Conservation (phyloP, 2,113 vertebrate genomes). For the Dasyurus viverrinus region DNA sequence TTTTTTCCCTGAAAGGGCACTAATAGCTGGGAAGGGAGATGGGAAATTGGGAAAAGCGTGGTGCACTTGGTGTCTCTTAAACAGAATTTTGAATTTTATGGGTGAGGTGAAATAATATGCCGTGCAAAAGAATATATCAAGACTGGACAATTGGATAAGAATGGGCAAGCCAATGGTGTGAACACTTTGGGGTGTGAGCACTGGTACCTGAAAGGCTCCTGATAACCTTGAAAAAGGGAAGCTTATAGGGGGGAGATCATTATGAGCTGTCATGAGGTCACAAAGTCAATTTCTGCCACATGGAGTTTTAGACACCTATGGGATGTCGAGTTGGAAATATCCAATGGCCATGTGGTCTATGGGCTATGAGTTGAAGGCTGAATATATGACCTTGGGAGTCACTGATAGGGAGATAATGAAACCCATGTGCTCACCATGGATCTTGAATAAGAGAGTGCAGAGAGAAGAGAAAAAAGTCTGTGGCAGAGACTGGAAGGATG, state of each 20-base stretch:
- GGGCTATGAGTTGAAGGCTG: not conserved
- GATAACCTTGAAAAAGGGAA: not conserved
- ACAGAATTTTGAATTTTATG: not conserved
- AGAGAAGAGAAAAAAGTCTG: not conserved
- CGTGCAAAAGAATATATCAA: not conserved
- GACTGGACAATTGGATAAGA: too few relatives aligned
- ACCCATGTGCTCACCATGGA: not conserved
- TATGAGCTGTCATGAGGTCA: not conserved
- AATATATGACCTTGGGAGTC: not conserved
- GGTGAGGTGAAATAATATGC: not conserved
- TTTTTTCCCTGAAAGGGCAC: not conserved
- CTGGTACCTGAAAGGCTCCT: not conserved
- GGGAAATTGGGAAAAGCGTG: not conserved
- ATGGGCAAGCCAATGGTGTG: too few relatives aligned
- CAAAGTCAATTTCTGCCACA: not conserved
- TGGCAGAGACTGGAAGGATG: not conserved
- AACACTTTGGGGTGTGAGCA: too few relatives aligned
- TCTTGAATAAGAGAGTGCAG: not conserved
- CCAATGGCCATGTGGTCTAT: not conserved
- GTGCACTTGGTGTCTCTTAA: not conserved
- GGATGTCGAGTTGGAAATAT: not conserved
- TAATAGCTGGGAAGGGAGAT: not conserved
- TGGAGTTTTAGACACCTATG: not conserved
- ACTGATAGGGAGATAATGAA: not conserved
- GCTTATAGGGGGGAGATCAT: not conserved